A percentile compares a stretch with the other conserved stretches of the same genome.
Evolutionary conservation across 2,888 invertebrate genomes (phyloP).

Genomic region (Rotaria sp.): DNA sequence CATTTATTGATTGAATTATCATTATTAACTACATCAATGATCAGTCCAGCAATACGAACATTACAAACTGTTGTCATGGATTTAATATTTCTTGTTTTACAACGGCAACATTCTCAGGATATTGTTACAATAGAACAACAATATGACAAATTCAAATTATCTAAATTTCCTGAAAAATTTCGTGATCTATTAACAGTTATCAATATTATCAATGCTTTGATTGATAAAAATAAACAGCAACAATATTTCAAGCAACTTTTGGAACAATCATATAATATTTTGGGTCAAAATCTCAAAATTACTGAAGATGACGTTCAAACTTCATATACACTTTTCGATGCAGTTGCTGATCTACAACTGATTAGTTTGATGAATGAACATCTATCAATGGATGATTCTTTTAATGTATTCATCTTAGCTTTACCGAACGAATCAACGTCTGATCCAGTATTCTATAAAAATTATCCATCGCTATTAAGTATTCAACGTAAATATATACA

Average conservation of each 20-base stretch:
- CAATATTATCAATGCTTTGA: neutral
- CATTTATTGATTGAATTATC: neutral
- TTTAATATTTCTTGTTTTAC: neutral
- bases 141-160: neutral
- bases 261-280: neutral
- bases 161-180: neutral
- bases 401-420: too few species aligned
- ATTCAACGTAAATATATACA: too few species aligned
- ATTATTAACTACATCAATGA: too few species aligned
- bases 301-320: neutral
- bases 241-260: neutral
- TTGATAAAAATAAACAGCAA: neutral
- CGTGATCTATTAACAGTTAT: neutral
- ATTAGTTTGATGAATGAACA: too few species aligned
- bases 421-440: too few species aligned
- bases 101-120: neutral
- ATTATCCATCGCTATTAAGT: too few species aligned
- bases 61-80: neutral
- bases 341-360: neutral
- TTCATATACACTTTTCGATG: neutral
- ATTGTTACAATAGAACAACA: neutral
- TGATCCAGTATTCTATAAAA: too few species aligned
- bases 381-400: too few species aligned
- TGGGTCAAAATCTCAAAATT: neutral
- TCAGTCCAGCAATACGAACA: neutral